Evolutionary conservation across 1,140 invertebrate species (phyloP).

Genomic region (Harlomillsia oculata): DNA sequence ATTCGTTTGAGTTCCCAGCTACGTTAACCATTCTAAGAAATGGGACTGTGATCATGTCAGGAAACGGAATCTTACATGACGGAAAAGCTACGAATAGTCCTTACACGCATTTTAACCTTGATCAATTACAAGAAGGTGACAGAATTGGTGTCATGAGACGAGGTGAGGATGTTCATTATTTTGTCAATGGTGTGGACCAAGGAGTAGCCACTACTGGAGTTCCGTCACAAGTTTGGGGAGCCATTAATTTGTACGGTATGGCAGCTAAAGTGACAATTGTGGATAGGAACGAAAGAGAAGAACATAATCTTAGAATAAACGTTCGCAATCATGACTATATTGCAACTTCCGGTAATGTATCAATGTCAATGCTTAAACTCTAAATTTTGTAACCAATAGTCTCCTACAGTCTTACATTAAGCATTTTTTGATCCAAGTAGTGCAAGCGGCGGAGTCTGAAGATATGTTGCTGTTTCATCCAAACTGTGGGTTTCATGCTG

Average conservation of each 20-base stretch:
- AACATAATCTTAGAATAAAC: conserved; percentile 54
- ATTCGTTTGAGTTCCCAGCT: conserved; percentile 78
- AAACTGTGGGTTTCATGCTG: conserved; percentile 79
- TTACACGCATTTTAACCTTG: conserved; percentile 88
- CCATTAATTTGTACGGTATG: conserved; percentile 93
- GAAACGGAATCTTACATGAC: conserved; percentile 79
- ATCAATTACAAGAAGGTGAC: conserved; percentile 71
- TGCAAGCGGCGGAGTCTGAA: conserved; percentile 10
- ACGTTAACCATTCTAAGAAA: conserved; percentile 96
- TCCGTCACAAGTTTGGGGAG: conserved; percentile 71
- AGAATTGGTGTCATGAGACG: conserved; percentile 76
- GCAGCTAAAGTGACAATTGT: conserved; percentile 84
- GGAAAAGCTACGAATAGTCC: conserved; percentile 83
- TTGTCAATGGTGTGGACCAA: conserved; percentile 86
- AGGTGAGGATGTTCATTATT: conserved; percentile 77
- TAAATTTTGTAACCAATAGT: neutral
- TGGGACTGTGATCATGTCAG: conserved; percentile 95
- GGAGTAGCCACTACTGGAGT: conserved; percentile 74
- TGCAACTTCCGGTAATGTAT: conserved; percentile 1
- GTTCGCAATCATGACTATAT: conserved; percentile 22
- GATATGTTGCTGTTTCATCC: conserved; percentile 65
- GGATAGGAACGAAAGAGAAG: conserved; percentile 64
- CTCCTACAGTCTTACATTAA: neutral
- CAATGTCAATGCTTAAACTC: neutral
- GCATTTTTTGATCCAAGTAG: conserved; percentile 1